Evolutionary conservation across 2,113 vertebrate genomes (phyloP).

Genomic region (Xenopus borealis): DNA sequence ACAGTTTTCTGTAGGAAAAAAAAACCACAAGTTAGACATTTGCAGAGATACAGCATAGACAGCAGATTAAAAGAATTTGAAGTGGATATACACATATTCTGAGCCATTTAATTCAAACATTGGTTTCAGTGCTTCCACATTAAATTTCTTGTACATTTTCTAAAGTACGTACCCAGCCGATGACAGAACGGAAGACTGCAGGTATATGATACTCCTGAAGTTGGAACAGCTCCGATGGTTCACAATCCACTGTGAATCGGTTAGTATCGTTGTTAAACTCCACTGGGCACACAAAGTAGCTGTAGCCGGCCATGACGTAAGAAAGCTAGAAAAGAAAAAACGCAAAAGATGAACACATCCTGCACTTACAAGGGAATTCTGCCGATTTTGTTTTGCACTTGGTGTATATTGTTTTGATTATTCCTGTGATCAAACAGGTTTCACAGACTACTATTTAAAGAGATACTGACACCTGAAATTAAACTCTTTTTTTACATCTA

Average conservation of each 20-base stretch:
- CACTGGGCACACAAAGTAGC: constrained; percentile 94
- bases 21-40: neutral
- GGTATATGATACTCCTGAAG: constrained; percentile 89
- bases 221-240: constrained; percentile 90
- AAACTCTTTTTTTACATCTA: too few relatives aligned
- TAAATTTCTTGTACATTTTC: too few relatives aligned
- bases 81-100: too few relatives aligned
- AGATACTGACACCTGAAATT: too few relatives aligned
- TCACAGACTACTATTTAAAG: too few relatives aligned
- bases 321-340: constrained; percentile 71
- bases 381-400: neutral
- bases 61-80: too few relatives aligned
- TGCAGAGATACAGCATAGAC: too few relatives aligned
- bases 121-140: too few relatives aligned
- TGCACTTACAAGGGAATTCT: neutral
- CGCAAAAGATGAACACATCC: neutral
- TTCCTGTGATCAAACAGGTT: too few relatives aligned
- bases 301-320: constrained; percentile 90
- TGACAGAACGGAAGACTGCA: constrained; percentile 73
- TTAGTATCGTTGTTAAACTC: constrained; percentile 97
- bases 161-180: constrained; percentile 79
- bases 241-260: constrained; percentile 93
- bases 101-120: too few relatives aligned
- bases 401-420: too few relatives aligned
- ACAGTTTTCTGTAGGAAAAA: constrained; percentile 75